A percentile compares a stretch with the other conserved stretches of the same genome.
Evolutionary conservation across 2,888 invertebrate genomes (phyloP).

Genomic region (Macrostomum cliftonense): DNA sequence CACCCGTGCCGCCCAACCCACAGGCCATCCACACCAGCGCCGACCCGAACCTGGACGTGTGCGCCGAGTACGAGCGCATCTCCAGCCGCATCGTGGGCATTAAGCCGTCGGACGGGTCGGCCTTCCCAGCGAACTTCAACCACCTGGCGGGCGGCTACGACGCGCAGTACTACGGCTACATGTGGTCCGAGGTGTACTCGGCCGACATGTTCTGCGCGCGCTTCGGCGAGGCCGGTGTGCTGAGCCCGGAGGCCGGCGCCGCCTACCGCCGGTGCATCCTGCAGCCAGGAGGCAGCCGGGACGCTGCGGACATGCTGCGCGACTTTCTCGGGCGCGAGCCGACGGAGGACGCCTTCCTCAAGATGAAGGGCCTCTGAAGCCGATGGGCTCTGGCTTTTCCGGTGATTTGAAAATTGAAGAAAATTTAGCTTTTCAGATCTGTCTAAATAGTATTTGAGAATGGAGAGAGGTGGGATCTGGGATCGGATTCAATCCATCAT

Average conservation of each 20-base stretch:
- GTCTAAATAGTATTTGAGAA: no score
- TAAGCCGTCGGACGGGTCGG: conserved; percentile 35
- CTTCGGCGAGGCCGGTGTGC: conserved; percentile 35
- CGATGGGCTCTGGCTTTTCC: no score
- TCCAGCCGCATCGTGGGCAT: conserved; percentile 32
- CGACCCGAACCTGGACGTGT: conserved; percentile 24
- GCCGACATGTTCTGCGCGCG: conserved; percentile 41
- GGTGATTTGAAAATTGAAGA: no score
- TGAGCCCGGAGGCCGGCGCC: conserved; percentile 35
- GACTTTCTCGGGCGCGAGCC: conserved; percentile 41
- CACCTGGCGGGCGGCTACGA: conserved; percentile 42
- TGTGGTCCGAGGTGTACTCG: conserved; percentile 43
- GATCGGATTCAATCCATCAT: no score
- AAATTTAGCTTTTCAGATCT: no score
- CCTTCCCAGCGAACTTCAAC: conserved; percentile 41
- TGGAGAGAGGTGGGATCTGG: no score
- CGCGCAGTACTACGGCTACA: conserved; percentile 42
- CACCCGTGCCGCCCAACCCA: no score
- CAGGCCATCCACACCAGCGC: no score
- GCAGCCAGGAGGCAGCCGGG: conserved; percentile 40
- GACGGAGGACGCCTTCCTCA: conserved; percentile 38
- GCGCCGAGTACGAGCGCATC: conserved; percentile 19
- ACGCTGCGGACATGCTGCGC: conserved; percentile 38
- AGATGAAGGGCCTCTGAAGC: conserved; percentile 35
- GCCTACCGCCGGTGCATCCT: conserved; percentile 39